These are phyloP conservation scores for Chydorus sphaericus DNA, from an alignment of 2,888 invertebrate species.

Conservation along the genomic window DNA sequence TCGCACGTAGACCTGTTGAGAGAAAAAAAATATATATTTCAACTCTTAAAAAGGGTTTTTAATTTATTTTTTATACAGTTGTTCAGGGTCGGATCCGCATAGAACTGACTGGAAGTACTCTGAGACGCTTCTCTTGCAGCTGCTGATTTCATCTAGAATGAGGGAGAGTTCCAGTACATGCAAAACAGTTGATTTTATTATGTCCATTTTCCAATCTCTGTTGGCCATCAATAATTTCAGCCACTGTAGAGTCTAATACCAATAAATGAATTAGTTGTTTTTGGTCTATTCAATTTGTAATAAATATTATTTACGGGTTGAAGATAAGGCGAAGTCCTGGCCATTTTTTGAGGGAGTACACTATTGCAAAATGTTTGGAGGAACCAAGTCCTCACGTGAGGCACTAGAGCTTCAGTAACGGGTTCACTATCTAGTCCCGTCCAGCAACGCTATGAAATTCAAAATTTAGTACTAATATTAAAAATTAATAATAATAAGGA, in stretches of 20 bases:
- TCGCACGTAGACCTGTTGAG: neutral
- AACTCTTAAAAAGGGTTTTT: neutral
- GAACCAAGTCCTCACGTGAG: neutral
- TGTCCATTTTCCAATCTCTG: neutral
- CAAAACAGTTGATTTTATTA: neutral
- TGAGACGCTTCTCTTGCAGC: neutral
- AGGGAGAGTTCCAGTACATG: neutral
- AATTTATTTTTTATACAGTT: neutral
- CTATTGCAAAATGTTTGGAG: neutral
- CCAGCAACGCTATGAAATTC: neutral
- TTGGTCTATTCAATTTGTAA: neutral
- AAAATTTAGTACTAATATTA: neutral
- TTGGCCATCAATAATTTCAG: neutral
- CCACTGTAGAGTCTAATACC: slow-evolving; percentile 1
- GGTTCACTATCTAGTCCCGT: slow-evolving; percentile 2
- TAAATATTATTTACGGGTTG: neutral
- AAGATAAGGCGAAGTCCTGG: neutral
- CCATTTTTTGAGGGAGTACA: neutral
- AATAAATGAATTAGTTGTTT: neutral
- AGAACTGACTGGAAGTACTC: neutral
- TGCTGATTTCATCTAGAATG: neutral
- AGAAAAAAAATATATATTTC: neutral
- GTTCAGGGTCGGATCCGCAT: neutral
- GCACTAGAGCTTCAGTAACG: neutral
- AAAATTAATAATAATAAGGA: too few species aligned